Percentiles rank a stretch among this genome's conserved stretches.
Conservation (phyloP, 2,888 invertebrate genomes). For the Campoplex capitator region DNA sequence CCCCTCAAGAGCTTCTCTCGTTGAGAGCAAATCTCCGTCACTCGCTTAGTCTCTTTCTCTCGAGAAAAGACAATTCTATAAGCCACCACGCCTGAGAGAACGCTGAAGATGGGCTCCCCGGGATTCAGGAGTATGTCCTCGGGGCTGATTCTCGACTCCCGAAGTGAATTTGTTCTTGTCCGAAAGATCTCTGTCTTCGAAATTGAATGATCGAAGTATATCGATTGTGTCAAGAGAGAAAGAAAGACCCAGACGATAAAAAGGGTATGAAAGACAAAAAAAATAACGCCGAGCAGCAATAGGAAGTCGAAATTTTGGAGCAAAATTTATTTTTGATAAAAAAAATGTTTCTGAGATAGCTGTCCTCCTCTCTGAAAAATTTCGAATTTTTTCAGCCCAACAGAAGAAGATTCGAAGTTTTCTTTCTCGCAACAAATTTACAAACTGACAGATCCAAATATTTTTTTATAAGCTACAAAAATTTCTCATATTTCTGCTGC, state of each 20-base stretch:
- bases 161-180: slow-evolving; percentile 28
- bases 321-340: background rate
- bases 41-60: background rate
- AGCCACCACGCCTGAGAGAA: background rate
- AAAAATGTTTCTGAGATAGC: background rate
- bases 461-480: background rate
- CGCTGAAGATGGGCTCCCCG: background rate
- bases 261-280: background rate
- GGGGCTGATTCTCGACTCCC: slow-evolving; percentile 15
- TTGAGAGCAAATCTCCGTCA: background rate
- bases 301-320: background rate
- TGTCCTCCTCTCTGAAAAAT: background rate
- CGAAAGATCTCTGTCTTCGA: slow-evolving; percentile 25
- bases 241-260: background rate
- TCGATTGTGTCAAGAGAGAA: background rate
- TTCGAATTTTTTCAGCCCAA: background rate
- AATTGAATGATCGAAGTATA: slow-evolving; percentile 30
- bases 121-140: slow-evolving; percentile 36
- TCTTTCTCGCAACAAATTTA: background rate
- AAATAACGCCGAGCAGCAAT: background rate
- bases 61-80: slow-evolving; percentile 13
- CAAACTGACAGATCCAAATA: background rate
- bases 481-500: background rate
- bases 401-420: background rate
- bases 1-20: slow-evolving; percentile 18